Conservation (phyloP, 2,113 vertebrate genomes). For the Columbina picui region DNA sequence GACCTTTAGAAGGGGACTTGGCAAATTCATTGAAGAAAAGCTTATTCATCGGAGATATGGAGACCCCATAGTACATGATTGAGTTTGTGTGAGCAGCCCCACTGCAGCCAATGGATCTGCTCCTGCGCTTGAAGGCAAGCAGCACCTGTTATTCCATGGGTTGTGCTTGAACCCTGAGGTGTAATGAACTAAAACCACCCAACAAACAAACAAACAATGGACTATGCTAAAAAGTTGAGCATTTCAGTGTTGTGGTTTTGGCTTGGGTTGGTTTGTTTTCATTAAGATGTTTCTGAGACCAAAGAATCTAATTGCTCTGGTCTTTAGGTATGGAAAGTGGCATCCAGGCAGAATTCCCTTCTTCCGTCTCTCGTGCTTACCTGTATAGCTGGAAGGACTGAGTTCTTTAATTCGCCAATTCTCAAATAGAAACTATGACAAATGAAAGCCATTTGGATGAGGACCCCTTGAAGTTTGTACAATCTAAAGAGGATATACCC, state of each 20-base stretch:
- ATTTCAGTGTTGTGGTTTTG: not conserved
- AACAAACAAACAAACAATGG: not conserved
- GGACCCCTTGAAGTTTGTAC: not conserved
- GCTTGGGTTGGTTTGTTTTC: not conserved
- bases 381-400: not conserved
- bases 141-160: not conserved
- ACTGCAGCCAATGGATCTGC: not conserved
- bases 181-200: not conserved
- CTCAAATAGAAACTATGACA: not conserved
- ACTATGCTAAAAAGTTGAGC: not conserved
- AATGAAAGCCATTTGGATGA: not conserved
- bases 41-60: not conserved
- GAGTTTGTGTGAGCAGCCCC: not conserved
- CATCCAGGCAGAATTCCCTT: not conserved
- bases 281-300: not conserved
- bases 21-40: slow-evolving; percentile 54
- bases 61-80: not conserved
- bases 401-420: not conserved
- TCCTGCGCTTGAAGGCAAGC: not conserved
- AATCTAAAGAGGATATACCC: not conserved
- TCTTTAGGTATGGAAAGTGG: not conserved
- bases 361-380: not conserved
- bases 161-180: not conserved
- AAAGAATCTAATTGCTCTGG: not conserved
- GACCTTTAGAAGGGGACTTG: slow-evolving; percentile 56